These are phyloP conservation scores for Micropoecilia bifurca DNA, from an alignment of 2,797 vertebrate genomes.

Conservation along the genomic window DNA sequence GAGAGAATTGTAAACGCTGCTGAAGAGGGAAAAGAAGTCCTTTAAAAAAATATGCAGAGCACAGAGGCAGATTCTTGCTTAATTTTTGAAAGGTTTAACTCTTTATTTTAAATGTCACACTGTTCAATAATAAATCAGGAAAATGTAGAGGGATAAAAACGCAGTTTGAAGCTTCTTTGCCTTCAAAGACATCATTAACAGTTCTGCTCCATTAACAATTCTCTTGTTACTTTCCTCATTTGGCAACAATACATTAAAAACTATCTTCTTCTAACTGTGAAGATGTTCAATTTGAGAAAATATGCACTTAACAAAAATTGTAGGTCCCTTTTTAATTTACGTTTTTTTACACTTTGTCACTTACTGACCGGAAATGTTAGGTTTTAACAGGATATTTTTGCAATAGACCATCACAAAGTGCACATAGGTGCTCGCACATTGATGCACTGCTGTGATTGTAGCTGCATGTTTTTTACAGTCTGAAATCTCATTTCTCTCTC, in stretches of 20 bases:
- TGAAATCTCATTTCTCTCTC: neutral
- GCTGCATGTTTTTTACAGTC: neutral
- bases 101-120: slow-evolving; percentile 46
- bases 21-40: slow-evolving; percentile 12
- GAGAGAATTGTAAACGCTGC: slow-evolving; percentile 26
- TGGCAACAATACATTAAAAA: slow-evolving; percentile 45
- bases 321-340: neutral
- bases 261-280: slow-evolving; percentile 1
- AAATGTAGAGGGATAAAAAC: slow-evolving; percentile 28
- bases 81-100: slow-evolving; percentile 42
- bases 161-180: slow-evolving; percentile 29
- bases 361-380: neutral
- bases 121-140: slow-evolving; percentile 64
- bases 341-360: neutral
- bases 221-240: slow-evolving; percentile 42
- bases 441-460: neutral
- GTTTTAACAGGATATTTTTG: neutral
- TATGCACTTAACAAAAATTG: slow-evolving; percentile 4
- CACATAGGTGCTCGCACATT: too few relatives aligned
- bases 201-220: slow-evolving; percentile 43
- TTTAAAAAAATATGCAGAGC: slow-evolving; percentile 45
- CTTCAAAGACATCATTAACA: slow-evolving; percentile 46
- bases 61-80: slow-evolving; percentile 28
- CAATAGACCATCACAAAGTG: neutral
- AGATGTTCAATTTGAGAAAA: slow-evolving; percentile 14